phyloP scores from a whole-genome alignment of 1,140 invertebrate genomes.

The Drosophila bifasciata region DNA sequence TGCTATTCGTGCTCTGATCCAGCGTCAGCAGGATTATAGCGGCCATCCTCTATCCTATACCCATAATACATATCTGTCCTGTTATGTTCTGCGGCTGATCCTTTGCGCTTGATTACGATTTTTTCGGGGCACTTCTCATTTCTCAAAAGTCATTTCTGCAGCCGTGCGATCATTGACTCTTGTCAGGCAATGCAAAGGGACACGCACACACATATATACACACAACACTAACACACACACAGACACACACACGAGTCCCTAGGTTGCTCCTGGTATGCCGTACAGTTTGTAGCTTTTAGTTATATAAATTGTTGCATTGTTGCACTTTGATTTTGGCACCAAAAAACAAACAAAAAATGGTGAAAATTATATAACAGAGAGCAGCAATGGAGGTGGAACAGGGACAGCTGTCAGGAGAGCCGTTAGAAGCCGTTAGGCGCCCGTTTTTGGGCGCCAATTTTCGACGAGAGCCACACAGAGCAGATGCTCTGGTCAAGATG shows the following conservation, averaged over 20 bases:
- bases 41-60: background rate
- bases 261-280: too few species aligned
- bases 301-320: too few species aligned
- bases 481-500: slow-evolving; percentile 23
- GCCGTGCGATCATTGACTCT: slow-evolving; percentile 80
- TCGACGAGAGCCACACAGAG: slow-evolving; percentile 5
- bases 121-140: slow-evolving; percentile 55
- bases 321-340: too few species aligned
- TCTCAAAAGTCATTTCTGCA: slow-evolving; percentile 49
- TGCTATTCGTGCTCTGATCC: slow-evolving; percentile 66
- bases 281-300: background rate
- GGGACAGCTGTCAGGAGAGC: too few species aligned
- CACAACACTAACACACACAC: too few species aligned
- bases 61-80: background rate
- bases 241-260: background rate
- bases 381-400: too few species aligned
- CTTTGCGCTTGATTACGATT: slow-evolving; percentile 67
- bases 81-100: slow-evolving; percentile 26
- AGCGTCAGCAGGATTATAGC: slow-evolving; percentile 68
- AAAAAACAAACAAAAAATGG: too few species aligned
- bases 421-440: too few species aligned
- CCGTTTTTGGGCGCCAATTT: slow-evolving; percentile 13
- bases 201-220: too few species aligned
- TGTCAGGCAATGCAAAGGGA: slow-evolving; percentile 54
- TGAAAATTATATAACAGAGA: too few species aligned